Evolutionary conservation across 2,888 invertebrate genomes (phyloP), one percentile per base, ranked within the genome.

Genomic region (Muscina levida): DNA sequence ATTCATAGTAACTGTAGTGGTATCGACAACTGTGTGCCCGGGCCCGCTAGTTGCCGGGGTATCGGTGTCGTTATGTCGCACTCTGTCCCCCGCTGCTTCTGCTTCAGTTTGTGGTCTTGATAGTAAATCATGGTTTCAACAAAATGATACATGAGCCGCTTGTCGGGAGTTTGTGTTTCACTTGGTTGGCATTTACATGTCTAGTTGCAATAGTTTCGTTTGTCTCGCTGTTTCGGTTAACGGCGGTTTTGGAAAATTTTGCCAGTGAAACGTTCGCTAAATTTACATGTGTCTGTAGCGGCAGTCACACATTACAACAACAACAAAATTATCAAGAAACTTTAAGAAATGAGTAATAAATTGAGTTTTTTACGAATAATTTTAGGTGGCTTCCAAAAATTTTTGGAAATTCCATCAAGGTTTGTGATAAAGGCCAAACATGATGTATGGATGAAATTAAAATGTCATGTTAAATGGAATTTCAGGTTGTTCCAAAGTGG

Each of bases 101-200:
- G 62, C n/a, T 31, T n/a, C n/a, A 39, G 62, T 39, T 17, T 42
- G n/a, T 42, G 39, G 62, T 26, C 13, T 24, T 42, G 62, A 39
- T 22, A 39, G 62, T 62, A 62, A 62, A 62, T 62, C 42, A 68
- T 56, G 24, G 53, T 53, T 68, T 68, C 53, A 42, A 68, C 42
- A 1, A 68, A 68, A 68, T 56, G 68, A 68, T 68, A 56, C 53
- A 68, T 68, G 53, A 68, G 37, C 53, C 19, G 68, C 53, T 68
- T 53, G 56, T 56, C 53, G 68, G 68, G 39, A 24, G 53, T 68
- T 42, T 68, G 37, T 68, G 39, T 67, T 68, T 53, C 42, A 53
- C 8, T 31, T 56, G 42, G 68, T 53, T 42, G 53, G 22, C 24
- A 39, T 67, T 56, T 51, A 19, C 68, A 68, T 68, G 68, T n/a